These are phyloP conservation scores for Myotis lucifugus DNA, from an alignment of 2,113 vertebrate genomes.

Conservation along the genomic window DNA sequence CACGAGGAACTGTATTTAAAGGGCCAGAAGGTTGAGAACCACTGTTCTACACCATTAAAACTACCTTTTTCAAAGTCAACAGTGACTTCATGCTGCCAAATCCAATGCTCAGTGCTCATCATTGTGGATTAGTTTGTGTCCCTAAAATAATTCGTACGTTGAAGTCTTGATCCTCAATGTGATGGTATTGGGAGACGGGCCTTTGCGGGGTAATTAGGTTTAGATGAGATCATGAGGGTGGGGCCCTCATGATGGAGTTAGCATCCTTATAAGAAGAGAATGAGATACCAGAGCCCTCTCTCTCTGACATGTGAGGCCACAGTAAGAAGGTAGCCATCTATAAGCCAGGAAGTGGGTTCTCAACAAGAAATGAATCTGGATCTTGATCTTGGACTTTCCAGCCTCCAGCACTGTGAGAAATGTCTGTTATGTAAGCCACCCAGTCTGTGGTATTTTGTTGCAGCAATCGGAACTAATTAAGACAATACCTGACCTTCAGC, in stretches of 20 bases:
- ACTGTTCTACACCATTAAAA: neutral
- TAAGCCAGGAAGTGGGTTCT: neutral
- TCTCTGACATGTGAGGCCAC: neutral
- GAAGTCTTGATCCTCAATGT: neutral
- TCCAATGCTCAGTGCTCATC: neutral
- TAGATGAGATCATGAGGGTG: neutral
- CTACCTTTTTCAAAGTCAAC: neutral
- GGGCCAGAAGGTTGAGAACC: too few species aligned
- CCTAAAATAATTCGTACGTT: neutral
- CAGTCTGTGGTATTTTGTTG: neutral
- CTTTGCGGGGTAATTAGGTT: neutral
- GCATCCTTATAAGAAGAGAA: neutral
- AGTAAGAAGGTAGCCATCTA: neutral
- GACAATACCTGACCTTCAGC: neutral
- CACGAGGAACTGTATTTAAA: too few species aligned
- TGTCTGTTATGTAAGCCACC: neutral
- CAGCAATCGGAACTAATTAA: neutral
- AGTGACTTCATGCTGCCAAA: neutral
- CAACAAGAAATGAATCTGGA: neutral
- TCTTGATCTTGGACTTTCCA: neutral
- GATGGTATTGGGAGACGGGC: neutral
- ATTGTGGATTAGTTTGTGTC: neutral
- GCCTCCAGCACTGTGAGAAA: neutral
- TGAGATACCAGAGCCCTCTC: neutral
- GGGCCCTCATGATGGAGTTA: neutral